Conservation (phyloP, 2,113 vertebrate genomes). For the Aleadryas rufinucha region DNA sequence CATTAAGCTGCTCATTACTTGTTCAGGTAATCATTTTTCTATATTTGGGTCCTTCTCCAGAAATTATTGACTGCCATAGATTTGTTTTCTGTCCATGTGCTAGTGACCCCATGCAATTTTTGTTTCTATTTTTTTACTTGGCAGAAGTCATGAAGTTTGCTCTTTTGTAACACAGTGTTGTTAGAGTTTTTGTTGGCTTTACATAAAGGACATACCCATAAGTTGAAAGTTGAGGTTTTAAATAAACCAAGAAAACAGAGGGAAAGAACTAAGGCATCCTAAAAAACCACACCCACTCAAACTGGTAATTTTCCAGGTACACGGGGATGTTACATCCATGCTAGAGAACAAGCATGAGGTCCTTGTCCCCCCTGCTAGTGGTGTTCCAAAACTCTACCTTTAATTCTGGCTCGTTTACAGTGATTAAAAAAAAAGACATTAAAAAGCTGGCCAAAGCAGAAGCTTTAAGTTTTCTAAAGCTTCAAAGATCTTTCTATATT, state of each 20-base stretch:
- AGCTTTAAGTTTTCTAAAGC: neutral
- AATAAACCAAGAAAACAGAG: neutral
- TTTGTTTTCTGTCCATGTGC: neutral
- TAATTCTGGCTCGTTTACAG: neutral
- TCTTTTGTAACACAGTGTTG: neutral
- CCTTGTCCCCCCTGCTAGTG: neutral
- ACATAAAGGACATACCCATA: neutral
- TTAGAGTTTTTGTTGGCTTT: constrained; percentile 2
- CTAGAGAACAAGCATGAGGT: neutral
- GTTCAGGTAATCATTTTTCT: neutral
- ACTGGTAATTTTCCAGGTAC: neutral
- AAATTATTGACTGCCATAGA: neutral
- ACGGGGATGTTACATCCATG: fast-evolving
- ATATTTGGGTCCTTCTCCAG: neutral
- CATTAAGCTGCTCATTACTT: neutral
- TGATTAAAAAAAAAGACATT: neutral
- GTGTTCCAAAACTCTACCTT: neutral
- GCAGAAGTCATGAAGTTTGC: neutral
- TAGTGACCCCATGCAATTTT: neutral
- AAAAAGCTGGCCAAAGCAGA: neutral
- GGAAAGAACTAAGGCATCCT: neutral
- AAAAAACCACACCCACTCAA: neutral
- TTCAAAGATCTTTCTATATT: neutral
- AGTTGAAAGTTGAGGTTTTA: neutral
- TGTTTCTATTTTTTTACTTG: neutral